Base-by-base conservation (phyloP, 30 jellyfish, hydroid and myxozoan species). In the Hydractinia symbiolongicarpus region DNA sequence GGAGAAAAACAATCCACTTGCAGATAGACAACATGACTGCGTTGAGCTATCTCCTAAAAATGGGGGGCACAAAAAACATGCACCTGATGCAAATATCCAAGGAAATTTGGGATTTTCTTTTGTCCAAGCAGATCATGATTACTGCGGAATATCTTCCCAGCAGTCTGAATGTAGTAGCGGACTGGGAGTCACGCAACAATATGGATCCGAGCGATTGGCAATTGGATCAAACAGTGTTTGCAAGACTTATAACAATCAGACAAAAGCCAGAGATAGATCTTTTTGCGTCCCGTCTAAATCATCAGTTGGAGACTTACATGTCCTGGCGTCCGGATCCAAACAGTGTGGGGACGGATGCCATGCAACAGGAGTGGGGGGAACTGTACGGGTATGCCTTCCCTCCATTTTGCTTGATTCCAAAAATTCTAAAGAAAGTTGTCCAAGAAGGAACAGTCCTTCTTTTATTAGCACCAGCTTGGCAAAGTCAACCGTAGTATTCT, bases 61-160 rank as follows among this genome's bases (percentile, higher is more conserved):
- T 50, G 76, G 74, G 76, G 4, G 80, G 76, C 1, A 73, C 82
- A 10, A 10, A 51, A 10, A 19, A 54, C 79, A 44, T 17, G 57
- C 51, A 19, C n/a, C 57, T 70, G 57, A 44, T 50, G 57, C 57
- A 70, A 30, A 14, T 70, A 52, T 19, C 58, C 79, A 70, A 7
- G 79, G 79, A 70, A 57, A 70, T 70, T 13, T 70, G 79, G 66
- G 64, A 82, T 11, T 82, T 6, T 82, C 58, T 81, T 16, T 78
- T 82, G 75, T 69, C 77, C 55, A 50, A 82, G 17, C 78, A 71
- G 89, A 71, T 82, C 89, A 82, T 78, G 15, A 71, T 82, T 82
- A 82, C 89, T 50, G 84, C 78, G 19, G 89, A 82, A 17, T 68
- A 72, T 56, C 71, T 82, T 52, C 84, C 89, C 50, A 49, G 85